phyloP scores from a whole-genome alignment of 2,113 vertebrate species.

The Oreochromis tanganicae region DNA sequence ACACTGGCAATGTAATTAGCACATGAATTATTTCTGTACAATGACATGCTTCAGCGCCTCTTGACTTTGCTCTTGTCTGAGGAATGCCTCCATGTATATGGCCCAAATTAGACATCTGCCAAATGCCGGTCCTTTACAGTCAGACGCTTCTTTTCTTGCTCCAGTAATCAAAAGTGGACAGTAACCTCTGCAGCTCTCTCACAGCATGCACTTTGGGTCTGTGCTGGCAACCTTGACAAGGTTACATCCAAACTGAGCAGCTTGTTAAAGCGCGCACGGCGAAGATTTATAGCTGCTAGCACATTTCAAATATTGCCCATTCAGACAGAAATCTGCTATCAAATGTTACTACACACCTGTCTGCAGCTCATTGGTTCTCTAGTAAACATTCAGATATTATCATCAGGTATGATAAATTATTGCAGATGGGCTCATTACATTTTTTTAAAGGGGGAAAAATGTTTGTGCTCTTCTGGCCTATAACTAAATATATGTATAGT shows the following conservation, averaged over 20 bases:
- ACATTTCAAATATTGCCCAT: conserved; percentile 3
- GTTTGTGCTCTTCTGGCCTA: not conserved
- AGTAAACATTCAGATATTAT: not conserved
- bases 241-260: conserved; percentile 39
- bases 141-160: not conserved
- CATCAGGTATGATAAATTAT: not conserved
- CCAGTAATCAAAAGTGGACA: conserved; percentile 52
- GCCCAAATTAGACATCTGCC: conserved; percentile 56
- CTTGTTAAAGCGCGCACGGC: conserved; percentile 39
- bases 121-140: conserved; percentile 43
- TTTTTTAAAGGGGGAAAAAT: not conserved
- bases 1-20: conserved; percentile 66
- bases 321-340: not conserved
- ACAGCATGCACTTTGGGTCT: not conserved
- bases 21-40: conserved; percentile 65
- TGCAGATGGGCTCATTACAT: not conserved
- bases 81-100: conserved; percentile 40
- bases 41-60: conserved; percentile 58
- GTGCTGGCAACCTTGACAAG: conserved; percentile 49
- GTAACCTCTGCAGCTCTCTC: not conserved
- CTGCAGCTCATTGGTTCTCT: conserved; percentile 5
- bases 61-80: conserved; percentile 60
- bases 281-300: conserved; percentile 7
- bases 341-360: conserved; percentile 37
- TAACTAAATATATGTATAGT: conserved; percentile 1